Base-by-base conservation (phyloP, 2,113 vertebrate genomes). In the Cephalopholis sonnerati region DNA sequence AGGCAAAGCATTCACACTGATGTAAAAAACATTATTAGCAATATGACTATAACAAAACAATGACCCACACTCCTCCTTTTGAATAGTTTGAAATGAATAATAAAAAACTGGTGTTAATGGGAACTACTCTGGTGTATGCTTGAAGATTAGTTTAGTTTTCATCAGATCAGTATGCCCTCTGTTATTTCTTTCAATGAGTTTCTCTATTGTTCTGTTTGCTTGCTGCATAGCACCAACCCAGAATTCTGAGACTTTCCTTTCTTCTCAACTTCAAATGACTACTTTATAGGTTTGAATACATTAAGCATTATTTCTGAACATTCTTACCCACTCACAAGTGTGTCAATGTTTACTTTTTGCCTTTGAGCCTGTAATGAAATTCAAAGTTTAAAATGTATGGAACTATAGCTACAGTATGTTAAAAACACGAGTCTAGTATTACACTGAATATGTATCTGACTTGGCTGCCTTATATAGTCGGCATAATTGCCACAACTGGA, bases 301-400 rank as follows among this genome's bases (percentile, higher is more conserved):
- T 74, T 74, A 74, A 12, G 22, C 48, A 78, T 82, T 74, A 50
- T 22, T 7, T 70, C 20, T 74, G 79, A 77, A 82, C 64, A 57
- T 29, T 15, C 75, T 46, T 25, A n/a, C 44, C 24, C 68, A 29
- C 44, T 61, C 51, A 41, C 15, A 59, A 53, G 55, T 68, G 25
- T 80, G 51, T 69, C 77, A 80, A 65, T 8, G 27, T 70, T 57
- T 64, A 8, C 58, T 65, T 71, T 44, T 73, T 62, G 55, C 54
- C 29, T 48, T n/a, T 55, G 53, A 72, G 32, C 1, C 0, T 53
- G 16, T 69, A n/a, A 61, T 65, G 29, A 41, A 25, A 50, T 63
- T 77, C 48, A 41, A 57, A 69, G 61, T 4, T 25, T 84, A 41
- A 55, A 48, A 48, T 29, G 1, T 55, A 41, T 63, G 70, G 20